Evolutionary conservation across 1,140 invertebrate genomes (phyloP).

Genomic region (Laupala kohalensis): DNA sequence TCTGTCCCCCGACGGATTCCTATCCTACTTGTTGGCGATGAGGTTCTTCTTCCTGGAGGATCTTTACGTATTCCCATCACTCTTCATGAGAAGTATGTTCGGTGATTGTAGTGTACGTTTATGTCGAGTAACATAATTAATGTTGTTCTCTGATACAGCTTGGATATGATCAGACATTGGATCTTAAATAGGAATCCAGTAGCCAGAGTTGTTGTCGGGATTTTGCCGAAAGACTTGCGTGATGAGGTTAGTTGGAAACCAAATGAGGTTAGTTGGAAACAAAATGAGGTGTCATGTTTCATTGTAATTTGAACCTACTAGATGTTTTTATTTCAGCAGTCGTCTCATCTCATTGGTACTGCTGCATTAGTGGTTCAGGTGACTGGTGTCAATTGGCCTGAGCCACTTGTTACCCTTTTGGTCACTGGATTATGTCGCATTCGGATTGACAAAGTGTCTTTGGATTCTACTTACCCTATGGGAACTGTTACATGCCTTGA

Average conservation of each 20-base stretch:
- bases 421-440: constrained; percentile 38
- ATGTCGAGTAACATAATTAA: too few species aligned
- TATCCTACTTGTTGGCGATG: not conserved
- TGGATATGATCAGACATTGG: not conserved
- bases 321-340: not conserved
- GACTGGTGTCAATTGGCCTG: constrained; percentile 3
- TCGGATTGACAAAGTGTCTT: constrained; percentile 30
- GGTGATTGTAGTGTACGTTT: not conserved
- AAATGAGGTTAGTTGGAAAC: not conserved
- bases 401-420: constrained; percentile 31
- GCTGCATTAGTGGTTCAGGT: constrained; percentile 11
- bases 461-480: constrained; percentile 36
- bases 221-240: not conserved
- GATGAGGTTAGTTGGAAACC: not conserved
- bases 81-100: not conserved
- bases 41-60: not conserved
- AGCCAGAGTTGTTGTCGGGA: not conserved
- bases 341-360: constrained; percentile 1
- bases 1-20: not conserved
- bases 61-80: constrained; percentile 1
- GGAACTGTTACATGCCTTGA: constrained; percentile 36
- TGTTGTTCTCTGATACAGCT: not conserved
- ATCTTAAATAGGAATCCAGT: not conserved
- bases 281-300: not conserved
- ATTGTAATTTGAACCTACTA: not conserved